Percentiles rank a stretch among this genome's conserved stretches.
These are phyloP conservation scores for Carollia perspicillata DNA, from an alignment of 2,113 vertebrate genomes.

Conservation along the genomic window DNA sequence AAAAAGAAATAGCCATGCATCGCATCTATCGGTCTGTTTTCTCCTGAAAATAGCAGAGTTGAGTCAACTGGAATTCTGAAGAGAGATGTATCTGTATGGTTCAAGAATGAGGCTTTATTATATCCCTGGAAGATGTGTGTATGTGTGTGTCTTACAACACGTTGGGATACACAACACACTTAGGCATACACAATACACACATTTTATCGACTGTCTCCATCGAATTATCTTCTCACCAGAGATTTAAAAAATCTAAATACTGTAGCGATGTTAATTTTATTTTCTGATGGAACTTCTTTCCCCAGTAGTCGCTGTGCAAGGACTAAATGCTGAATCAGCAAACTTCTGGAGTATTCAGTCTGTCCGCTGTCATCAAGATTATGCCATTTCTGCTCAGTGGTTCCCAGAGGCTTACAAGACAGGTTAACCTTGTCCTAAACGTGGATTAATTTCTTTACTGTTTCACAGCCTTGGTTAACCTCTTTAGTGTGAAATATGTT, in stretches of 20 bases:
- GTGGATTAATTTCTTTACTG: conserved; percentile 57
- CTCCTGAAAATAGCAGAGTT: background rate
- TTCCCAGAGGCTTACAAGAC: conserved; percentile 62
- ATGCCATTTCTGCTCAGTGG: conserved; percentile 62
- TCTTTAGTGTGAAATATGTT: conserved; percentile 38
- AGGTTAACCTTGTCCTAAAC: conserved; percentile 48
- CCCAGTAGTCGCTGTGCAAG: conserved; percentile 45
- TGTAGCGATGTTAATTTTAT: conserved; percentile 59
- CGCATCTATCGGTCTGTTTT: background rate
- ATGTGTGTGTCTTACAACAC: background rate
- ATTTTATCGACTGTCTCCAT: background rate
- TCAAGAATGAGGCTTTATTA: background rate
- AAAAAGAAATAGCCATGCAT: background rate
- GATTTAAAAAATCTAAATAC: conserved; percentile 34
- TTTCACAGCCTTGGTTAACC: conserved; percentile 50
- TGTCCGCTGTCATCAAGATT: conserved; percentile 66
- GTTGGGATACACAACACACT: background rate
- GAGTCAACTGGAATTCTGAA: background rate
- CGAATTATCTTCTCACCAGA: background rate
- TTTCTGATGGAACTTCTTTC: conserved; percentile 47
- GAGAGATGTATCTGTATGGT: background rate
- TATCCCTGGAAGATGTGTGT: background rate
- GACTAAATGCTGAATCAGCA: conserved; percentile 65
- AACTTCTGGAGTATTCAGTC: conserved; percentile 48
- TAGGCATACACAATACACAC: background rate